phyloP scores from a whole-genome alignment of 1,140 invertebrate species.

The Bombus superbus region DNA sequence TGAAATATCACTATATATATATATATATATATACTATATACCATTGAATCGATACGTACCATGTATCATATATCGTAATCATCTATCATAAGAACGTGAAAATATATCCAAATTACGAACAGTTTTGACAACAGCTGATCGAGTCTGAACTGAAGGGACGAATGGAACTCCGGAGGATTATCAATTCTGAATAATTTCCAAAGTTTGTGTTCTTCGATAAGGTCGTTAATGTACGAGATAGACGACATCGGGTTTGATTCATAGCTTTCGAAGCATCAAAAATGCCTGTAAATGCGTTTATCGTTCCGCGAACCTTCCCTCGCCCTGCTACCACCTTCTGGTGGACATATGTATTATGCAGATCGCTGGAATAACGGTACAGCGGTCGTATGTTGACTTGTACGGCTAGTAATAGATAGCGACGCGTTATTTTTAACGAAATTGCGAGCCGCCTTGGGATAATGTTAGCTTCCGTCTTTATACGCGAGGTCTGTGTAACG shows the following conservation, averaged over 20 bases:
- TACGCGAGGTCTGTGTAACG: slow-evolving; percentile 11
- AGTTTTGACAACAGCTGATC: not conserved
- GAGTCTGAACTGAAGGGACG: too few species aligned
- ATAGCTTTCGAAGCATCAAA: not conserved
- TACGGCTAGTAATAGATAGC: slow-evolving; percentile 14
- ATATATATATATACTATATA: too few species aligned
- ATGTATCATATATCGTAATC: too few species aligned
- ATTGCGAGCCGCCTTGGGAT: slow-evolving; percentile 39
- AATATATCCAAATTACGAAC: not conserved
- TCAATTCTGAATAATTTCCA: not conserved
- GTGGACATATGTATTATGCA: slow-evolving; percentile 1
- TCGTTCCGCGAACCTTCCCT: not conserved
- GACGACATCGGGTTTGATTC: too few species aligned
- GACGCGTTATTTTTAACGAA: slow-evolving; percentile 64
- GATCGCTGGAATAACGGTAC: not conserved
- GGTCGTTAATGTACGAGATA: not conserved
- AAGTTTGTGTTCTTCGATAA: not conserved
- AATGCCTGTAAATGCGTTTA: not conserved
- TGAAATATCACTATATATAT: not conserved
- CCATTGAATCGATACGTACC: too few species aligned
- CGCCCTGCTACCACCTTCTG: too few species aligned
- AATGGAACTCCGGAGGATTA: not conserved
- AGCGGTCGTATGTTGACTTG: slow-evolving; percentile 10
- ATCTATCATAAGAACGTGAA: too few species aligned
- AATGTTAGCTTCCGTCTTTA: slow-evolving; percentile 50